These are phyloP conservation scores for Melieria picta DNA, from an alignment of 2,888 invertebrate genomes.

Conservation along the genomic window DNA sequence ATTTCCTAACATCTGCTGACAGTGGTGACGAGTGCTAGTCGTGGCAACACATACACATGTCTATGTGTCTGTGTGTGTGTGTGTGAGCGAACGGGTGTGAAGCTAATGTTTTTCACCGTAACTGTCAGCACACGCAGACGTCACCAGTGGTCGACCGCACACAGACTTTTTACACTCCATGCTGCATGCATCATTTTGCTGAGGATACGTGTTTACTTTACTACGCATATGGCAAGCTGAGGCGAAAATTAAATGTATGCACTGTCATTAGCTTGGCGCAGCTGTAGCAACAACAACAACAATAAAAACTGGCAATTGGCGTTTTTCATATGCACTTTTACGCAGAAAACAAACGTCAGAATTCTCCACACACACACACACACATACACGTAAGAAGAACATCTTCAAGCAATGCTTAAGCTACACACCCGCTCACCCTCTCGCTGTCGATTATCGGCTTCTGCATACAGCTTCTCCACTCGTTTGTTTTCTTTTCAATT, in stretches of 20 bases:
- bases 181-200: too few relatives aligned
- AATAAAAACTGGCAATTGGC: too few relatives aligned
- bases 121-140: too few relatives aligned
- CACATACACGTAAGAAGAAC: neutral
- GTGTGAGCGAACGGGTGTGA: neutral
- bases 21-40: neutral
- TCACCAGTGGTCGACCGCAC: too few relatives aligned
- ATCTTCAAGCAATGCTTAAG: neutral
- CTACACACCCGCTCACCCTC: neutral
- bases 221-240: too few relatives aligned
- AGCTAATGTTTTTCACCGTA: too few relatives aligned
- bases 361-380: neutral
- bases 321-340: too few relatives aligned
- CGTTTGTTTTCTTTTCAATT: conserved; percentile 26
- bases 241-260: too few relatives aligned
- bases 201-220: too few relatives aligned
- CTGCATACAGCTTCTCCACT: neutral
- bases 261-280: too few relatives aligned
- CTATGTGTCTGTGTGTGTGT: conserved; percentile 8
- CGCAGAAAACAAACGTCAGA: neutral
- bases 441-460: neutral
- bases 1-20: neutral
- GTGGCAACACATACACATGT: too few relatives aligned
- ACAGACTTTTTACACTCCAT: too few relatives aligned
- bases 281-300: neutral